Evolutionary conservation across 2,888 invertebrate species (phyloP).

Genomic region (Volucella inanis): DNA sequence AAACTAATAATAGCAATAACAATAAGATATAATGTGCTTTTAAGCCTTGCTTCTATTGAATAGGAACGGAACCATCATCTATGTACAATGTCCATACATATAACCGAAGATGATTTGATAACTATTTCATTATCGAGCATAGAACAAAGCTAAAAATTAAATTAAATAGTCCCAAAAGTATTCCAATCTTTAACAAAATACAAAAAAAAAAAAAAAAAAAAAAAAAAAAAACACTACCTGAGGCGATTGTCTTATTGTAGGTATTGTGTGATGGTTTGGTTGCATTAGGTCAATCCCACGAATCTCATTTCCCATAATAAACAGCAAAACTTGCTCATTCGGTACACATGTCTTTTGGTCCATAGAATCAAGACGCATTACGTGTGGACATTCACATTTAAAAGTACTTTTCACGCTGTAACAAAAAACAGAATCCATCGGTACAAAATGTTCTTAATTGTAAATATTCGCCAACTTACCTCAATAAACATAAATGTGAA

Average conservation of each 20-base stretch:
- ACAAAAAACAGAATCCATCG: constrained; percentile 10
- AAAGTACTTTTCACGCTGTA: constrained; percentile 85
- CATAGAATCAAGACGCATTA: constrained; percentile 88
- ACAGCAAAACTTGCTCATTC: constrained; percentile 91
- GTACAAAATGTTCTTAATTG: not conserved
- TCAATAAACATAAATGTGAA: constrained; percentile 91
- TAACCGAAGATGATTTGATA: no score
- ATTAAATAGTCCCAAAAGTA: not conserved
- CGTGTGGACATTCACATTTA: constrained; percentile 93
- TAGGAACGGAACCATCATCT: no score
- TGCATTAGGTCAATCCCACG: constrained; percentile 91
- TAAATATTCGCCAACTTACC: constrained; percentile 73
- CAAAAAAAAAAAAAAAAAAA: not conserved
- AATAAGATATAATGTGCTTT: no score
- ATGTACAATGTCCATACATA: no score
- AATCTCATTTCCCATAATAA: constrained; percentile 90
- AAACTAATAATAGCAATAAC: no score
- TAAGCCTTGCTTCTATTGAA: no score
- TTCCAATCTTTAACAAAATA: not conserved
- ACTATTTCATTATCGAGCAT: no score
- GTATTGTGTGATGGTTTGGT: constrained; percentile 91
- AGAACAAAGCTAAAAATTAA: not conserved
- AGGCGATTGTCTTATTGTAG: constrained; percentile 87
- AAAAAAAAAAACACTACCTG: constrained; percentile 76
- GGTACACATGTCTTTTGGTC: constrained; percentile 86